A percentile compares a stretch with the other conserved stretches of the same genome.
Evolutionary conservation across 1,140 invertebrate genomes (phyloP).

Genomic region (Agrypnia vestita): DNA sequence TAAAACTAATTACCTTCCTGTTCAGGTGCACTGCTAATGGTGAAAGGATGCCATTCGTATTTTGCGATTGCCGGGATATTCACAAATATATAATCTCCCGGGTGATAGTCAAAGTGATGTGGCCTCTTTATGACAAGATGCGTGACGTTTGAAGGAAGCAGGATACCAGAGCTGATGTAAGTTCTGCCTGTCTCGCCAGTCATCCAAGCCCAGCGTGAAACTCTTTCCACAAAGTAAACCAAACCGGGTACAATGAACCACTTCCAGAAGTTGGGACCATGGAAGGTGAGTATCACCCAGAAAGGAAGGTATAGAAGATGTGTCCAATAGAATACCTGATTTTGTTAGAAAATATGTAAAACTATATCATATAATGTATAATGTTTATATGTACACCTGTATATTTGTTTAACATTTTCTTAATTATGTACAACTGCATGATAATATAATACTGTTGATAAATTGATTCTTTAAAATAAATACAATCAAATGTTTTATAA

Average conservation of each 20-base stretch:
- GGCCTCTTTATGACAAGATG: conserved; percentile 91
- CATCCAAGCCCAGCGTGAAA: conserved; percentile 76
- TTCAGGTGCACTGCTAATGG: conserved; percentile 96
- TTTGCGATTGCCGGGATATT: conserved; percentile 94
- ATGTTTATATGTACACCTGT: too few relatives aligned
- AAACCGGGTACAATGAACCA: conserved; percentile 92
- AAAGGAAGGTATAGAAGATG: conserved; percentile 94
- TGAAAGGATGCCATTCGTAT: conserved; percentile 98
- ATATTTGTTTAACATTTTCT: too few relatives aligned
- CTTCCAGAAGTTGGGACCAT: conserved; percentile 96
- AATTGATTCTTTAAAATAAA: too few relatives aligned
- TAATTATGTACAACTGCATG: too few relatives aligned
- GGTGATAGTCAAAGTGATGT: conserved; percentile 88
- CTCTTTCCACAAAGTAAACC: conserved; percentile 86
- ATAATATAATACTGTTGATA: too few relatives aligned
- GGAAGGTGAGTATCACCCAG: conserved; percentile 89
- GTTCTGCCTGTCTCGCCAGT: conserved; percentile 83
- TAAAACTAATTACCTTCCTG: conserved; percentile 82
- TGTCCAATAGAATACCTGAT: conserved; percentile 94
- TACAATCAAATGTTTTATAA: too few relatives aligned
- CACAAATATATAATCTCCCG: conserved; percentile 96
- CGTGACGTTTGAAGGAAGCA: conserved; percentile 90
- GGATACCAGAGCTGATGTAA: conserved; percentile 87
- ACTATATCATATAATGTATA: too few relatives aligned
- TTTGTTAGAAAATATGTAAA: too few relatives aligned